phyloP scores from a whole-genome alignment of 2,113 vertebrate species.

The Tupaia tana region DNA sequence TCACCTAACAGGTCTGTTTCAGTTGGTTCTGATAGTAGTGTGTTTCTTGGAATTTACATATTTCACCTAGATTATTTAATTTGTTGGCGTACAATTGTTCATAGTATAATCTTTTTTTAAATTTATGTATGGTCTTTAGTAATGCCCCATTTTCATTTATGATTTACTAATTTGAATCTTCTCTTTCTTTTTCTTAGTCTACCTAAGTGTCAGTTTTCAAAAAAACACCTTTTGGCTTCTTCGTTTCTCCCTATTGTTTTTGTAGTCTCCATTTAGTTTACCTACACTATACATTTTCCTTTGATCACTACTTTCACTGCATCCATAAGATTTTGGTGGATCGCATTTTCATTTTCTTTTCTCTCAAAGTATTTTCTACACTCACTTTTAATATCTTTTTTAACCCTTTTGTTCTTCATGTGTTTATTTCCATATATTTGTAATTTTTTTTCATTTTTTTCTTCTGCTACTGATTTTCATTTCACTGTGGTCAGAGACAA shows the following conservation, averaged over 20 bases:
- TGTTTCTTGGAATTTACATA: background rate
- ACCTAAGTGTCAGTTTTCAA: background rate
- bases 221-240: background rate
- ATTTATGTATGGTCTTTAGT: background rate
- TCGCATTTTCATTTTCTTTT: background rate
- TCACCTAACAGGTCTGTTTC: background rate
- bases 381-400: background rate
- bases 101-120: background rate
- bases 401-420: background rate
- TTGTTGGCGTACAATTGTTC: background rate
- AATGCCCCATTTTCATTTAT: background rate
- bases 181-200: background rate
- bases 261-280: background rate
- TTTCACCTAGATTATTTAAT: background rate
- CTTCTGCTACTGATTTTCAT: background rate
- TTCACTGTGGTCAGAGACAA: background rate
- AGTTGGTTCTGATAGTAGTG: too few species aligned
- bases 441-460: background rate
- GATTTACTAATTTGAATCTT: background rate
- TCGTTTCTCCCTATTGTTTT: background rate
- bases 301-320: background rate
- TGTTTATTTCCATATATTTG: background rate
- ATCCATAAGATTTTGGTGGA: background rate
- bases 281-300: background rate
- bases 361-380: background rate